Evolutionary conservation across 2,797 vertebrate genomes (phyloP), one percentile per base, ranked within the genome.

Genomic region (Fundulus diaphanus): DNA sequence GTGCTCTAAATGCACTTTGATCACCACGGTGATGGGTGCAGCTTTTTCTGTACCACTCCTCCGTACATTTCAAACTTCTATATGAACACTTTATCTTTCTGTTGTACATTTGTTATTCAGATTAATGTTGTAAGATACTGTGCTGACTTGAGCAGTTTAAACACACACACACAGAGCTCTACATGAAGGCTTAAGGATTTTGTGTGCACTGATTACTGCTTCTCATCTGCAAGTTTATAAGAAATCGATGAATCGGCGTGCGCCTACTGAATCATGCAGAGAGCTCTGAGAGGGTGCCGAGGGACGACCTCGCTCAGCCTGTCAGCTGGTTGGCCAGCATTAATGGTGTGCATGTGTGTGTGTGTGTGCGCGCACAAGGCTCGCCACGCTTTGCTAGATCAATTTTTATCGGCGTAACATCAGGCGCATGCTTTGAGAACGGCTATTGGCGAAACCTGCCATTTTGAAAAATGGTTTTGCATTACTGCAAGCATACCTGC

Each of bases 151-250:
- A 61, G 66, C 33, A 7, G 15, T 72, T 68, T 73, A 22, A 31
- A 54, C 44, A 68, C 35, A 15, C 12, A 70, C 68, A 71, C 51
- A 61, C 65, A 65, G 68, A 68, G 63, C 40, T 49, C 15, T 27
- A 42, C 54, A 46, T 7, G 49, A 69, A 63, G 72, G 79, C 81
- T 87, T 59, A 0, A 82, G 79, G 65, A 52, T 65, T 74, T 54
- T 72, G 70, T 72, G 68, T 48, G 70, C 82, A 33, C 85, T 80
- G 77, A 89, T 87, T 74, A 82, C 82, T 80, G 79, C 51, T 66
- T 88, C 91, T 90, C 86, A 85, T 92, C 87, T 90, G 89, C 90
- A 88, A 88, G 85, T 85, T 92, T 87, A 87, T 88, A 86, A 85
- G 72, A 82, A 88, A 92, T 92, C 90, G 79, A 93, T 92, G 88